These are phyloP conservation scores for Cyprinodon brontotheroides DNA, from an alignment of 2,113 vertebrate genomes.

Conservation along the genomic window DNA sequence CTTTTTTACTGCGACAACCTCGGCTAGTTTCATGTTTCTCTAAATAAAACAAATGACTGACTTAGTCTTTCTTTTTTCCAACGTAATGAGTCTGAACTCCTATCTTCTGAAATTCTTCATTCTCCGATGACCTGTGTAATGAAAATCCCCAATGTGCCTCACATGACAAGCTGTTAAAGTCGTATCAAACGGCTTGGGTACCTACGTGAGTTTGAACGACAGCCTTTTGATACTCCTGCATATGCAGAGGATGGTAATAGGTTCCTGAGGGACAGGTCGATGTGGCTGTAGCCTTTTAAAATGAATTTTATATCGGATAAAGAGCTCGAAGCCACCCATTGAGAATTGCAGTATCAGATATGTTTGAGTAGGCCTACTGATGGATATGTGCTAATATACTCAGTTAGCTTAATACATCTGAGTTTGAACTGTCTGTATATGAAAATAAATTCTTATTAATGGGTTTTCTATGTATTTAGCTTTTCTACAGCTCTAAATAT, in stretches of 20 bases:
- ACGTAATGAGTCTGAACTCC: conserved; percentile 48
- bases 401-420: not conserved
- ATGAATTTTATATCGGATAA: conserved; percentile 54
- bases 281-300: conserved; percentile 39
- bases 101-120: conserved; percentile 35
- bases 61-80: conserved; percentile 15
- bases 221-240: conserved; percentile 67
- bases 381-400: conserved; percentile 7
- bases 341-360: conserved; percentile 22
- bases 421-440: not conserved
- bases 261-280: conserved; percentile 71
- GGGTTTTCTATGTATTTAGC: not conserved
- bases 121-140: conserved; percentile 58
- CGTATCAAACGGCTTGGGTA: conserved; percentile 51
- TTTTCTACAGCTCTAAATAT: not conserved
- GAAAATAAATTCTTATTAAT: not conserved
- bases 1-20: not conserved
- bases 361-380: conserved; percentile 16
- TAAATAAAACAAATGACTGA: conserved; percentile 16
- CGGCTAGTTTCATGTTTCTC: conserved; percentile 12
- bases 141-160: conserved; percentile 55
- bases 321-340: conserved; percentile 30
- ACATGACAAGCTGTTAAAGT: conserved; percentile 67
- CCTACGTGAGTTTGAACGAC: conserved; percentile 71
- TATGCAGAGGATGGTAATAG: conserved; percentile 74